Percentiles rank a stretch among this genome's conserved stretches.
Conservation (phyloP, 2,888 invertebrate genomes). For the Pandemis cinnamomeana region DNA sequence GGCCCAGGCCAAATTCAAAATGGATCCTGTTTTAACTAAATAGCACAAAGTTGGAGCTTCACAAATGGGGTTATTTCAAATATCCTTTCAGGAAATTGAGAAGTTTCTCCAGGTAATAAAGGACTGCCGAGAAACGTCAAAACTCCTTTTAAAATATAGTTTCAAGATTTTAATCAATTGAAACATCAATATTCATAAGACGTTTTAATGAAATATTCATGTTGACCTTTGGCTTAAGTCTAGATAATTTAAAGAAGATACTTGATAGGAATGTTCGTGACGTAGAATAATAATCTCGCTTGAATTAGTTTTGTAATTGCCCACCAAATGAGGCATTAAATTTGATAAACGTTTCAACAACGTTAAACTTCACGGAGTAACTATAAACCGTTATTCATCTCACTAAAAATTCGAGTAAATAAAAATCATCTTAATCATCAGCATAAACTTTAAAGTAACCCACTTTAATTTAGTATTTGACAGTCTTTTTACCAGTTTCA, state of each 20-base stretch:
- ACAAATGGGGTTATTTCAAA: conserved; percentile 46
- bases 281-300: background rate
- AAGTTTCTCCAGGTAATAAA: conserved; percentile 50
- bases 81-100: conserved; percentile 47
- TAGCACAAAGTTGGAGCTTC: conserved; percentile 24
- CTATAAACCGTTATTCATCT: conserved; percentile 13
- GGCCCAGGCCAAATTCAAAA: conserved; percentile 4
- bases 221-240: conserved; percentile 12
- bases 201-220: conserved; percentile 31
- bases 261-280: background rate
- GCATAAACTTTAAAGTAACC: too few species aligned
- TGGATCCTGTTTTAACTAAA: conserved; percentile 23
- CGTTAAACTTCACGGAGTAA: background rate
- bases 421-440: too few species aligned
- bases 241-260: conserved; percentile 18
- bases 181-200: conserved; percentile 31
- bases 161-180: conserved; percentile 20
- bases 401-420: conserved; percentile 12
- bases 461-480: too few species aligned
- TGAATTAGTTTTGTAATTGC: conserved; percentile 12
- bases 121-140: conserved; percentile 37
- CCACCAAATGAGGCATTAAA: background rate
- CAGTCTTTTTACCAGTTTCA: too few species aligned
- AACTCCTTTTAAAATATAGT: conserved; percentile 27
- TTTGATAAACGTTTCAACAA: background rate